These are phyloP conservation scores for Drosophila bipectinata DNA, from an alignment of 1,140 invertebrate species.

Conservation along the genomic window DNA sequence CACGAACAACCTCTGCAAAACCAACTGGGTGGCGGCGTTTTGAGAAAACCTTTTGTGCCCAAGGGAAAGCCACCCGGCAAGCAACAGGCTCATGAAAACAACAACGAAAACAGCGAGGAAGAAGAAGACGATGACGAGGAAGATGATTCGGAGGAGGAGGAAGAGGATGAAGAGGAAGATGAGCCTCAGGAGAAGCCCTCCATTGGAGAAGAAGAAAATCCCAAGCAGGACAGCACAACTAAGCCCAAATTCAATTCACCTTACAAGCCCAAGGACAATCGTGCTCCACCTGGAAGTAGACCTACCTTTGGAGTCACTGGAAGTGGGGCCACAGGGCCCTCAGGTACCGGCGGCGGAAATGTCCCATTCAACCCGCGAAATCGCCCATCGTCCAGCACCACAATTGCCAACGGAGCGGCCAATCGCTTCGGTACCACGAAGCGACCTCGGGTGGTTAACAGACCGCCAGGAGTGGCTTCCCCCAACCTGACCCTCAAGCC, in stretches of 20 bases:
- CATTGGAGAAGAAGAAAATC: neutral
- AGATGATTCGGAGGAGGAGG: conserved; percentile 44
- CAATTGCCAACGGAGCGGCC: neutral
- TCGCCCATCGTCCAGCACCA: conserved; percentile 19
- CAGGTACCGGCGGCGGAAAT: conserved; percentile 29
- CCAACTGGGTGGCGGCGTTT: conserved; percentile 21
- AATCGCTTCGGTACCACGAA: conserved; percentile 67
- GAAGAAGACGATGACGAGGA: conserved; percentile 38
- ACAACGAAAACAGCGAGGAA: conserved; percentile 31
- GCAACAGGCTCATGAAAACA: conserved; percentile 2
- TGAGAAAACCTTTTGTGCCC: conserved; percentile 53
- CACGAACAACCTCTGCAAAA: conserved; percentile 24
- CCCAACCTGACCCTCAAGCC: conserved; percentile 69
- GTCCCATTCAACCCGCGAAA: conserved; percentile 67
- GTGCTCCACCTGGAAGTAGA: conserved; percentile 60
- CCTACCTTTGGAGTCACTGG: conserved; percentile 46
- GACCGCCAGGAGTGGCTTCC: conserved; percentile 61
- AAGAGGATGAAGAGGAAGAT: conserved; percentile 35
- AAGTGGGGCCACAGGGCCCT: conserved; percentile 14
- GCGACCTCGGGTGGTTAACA: conserved; percentile 71
- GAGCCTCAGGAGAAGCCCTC: conserved; percentile 18
- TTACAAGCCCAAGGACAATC: conserved; percentile 68
- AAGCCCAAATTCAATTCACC: conserved; percentile 35
- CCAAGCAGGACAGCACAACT: conserved; percentile 1
- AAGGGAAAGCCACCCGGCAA: conserved; percentile 18